Evolutionary conservation across 2,888 invertebrate species (phyloP).

Genomic region (Anticlea derivata): DNA sequence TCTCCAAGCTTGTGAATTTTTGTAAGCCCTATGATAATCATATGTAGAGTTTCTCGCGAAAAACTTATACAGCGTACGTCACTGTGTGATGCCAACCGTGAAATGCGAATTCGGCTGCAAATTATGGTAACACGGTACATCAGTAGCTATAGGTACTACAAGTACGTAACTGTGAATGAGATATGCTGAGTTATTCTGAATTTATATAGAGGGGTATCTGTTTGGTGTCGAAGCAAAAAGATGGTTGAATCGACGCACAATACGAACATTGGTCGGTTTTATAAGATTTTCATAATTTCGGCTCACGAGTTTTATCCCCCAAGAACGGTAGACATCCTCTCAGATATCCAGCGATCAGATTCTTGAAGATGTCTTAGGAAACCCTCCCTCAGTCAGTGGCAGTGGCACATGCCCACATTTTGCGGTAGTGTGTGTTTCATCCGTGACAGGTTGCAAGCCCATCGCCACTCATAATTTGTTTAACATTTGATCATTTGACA

Average conservation of each 20-base stretch:
- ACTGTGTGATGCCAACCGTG: conserved; percentile 36
- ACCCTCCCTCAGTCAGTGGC: too few relatives aligned
- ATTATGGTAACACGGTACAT: conserved; percentile 40
- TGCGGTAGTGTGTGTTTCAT: too few relatives aligned
- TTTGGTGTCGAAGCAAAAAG: conserved; percentile 10
- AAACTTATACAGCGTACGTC: conserved; percentile 45
- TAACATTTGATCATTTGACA: too few relatives aligned
- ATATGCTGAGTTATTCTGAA: conserved; percentile 23
- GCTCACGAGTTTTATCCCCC: too few relatives aligned
- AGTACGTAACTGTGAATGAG: conserved; percentile 13
- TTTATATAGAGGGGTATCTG: conserved; percentile 16
- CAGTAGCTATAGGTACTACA: conserved; percentile 23
- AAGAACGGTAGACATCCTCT: too few relatives aligned
- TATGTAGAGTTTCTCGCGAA: conserved; percentile 40
- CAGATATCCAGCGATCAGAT: too few relatives aligned
- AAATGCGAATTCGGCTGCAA: conserved; percentile 41
- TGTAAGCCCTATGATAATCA: conserved; percentile 35
- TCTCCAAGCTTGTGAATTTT: not conserved
- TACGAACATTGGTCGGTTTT: too few relatives aligned
- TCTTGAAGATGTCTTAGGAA: too few relatives aligned
- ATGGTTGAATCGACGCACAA: not conserved
- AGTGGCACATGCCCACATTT: too few relatives aligned
- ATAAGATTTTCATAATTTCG: too few relatives aligned
- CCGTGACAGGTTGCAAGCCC: too few relatives aligned
- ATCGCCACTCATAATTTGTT: too few relatives aligned